Percentiles rank a stretch among this genome's conserved stretches.
These are phyloP conservation scores for Holacanthella duospinosa DNA, from an alignment of 2,888 invertebrate species.

Conservation along the genomic window DNA sequence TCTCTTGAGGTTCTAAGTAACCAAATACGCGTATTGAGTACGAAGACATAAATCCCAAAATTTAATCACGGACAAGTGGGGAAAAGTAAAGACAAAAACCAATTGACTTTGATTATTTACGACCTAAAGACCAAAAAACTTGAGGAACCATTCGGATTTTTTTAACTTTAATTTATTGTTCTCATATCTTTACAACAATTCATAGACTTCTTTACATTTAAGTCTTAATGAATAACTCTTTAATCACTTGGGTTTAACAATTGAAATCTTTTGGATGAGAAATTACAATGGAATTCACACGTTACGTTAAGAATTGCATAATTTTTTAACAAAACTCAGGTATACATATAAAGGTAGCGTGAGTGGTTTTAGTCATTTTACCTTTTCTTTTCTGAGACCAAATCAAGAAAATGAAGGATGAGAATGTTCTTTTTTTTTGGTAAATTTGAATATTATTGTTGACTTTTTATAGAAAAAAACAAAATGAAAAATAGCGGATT, in stretches of 20 bases:
- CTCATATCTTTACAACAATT: neutral
- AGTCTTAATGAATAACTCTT: no score
- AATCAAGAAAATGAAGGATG: no score
- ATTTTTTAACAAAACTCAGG: no score
- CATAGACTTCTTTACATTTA: neutral
- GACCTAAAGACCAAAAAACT: neutral
- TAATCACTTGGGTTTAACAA: no score
- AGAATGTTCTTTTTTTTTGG: neutral
- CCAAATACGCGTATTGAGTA: no score
- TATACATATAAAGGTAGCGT: no score
- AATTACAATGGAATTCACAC: neutral
- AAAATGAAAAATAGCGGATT: no score
- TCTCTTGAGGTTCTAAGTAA: no score
- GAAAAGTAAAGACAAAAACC: neutral
- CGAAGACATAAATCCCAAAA: slow-evolving; percentile 2
- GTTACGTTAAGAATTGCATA: no score
- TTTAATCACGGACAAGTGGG: slow-evolving; percentile 3
- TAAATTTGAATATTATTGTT: neutral
- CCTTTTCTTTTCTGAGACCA: no score
- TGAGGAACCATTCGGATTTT: neutral
- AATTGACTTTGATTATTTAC: neutral
- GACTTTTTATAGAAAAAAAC: no score
- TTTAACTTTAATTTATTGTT: neutral
- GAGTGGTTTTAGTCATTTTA: no score
- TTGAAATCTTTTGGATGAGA: neutral